These are phyloP conservation scores for Serrognathus titanus DNA, from an alignment of 2,888 invertebrate genomes.

Conservation along the genomic window DNA sequence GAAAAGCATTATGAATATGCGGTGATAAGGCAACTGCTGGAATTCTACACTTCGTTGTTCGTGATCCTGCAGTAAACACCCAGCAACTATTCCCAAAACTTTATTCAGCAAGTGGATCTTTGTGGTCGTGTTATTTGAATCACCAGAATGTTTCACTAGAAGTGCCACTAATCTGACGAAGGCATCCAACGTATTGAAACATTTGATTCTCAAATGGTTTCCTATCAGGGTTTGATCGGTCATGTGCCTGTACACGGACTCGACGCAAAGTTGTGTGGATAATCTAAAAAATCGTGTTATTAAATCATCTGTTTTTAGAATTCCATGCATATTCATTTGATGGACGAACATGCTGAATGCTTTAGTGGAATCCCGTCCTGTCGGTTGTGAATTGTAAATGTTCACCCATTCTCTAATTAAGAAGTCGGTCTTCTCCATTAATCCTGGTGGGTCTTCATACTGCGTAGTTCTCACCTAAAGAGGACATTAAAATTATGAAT, in stretches of 20 bases:
- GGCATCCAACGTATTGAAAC: conserved; percentile 93
- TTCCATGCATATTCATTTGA: conserved; percentile 94
- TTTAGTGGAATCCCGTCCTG: conserved; percentile 81
- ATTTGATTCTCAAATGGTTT: conserved; percentile 69
- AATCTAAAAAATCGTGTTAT: conserved; percentile 96
- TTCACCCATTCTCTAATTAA: conserved; percentile 94
- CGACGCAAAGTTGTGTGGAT: conserved; percentile 94
- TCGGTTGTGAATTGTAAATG: conserved; percentile 78
- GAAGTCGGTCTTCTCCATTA: conserved; percentile 92
- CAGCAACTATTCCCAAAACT: conserved; percentile 91
- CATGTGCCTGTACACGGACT: conserved; percentile 75
- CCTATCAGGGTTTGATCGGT: conserved; percentile 19
- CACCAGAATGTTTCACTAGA: conserved; percentile 92
- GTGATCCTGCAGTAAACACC: conserved; percentile 93
- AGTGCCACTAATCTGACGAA: conserved; percentile 91
- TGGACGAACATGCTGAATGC: conserved; percentile 93
- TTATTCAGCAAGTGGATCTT: conserved; percentile 97
- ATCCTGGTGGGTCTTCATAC: conserved; percentile 88
- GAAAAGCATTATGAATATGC: conserved; percentile 94
- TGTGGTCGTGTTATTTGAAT: conserved; percentile 85
- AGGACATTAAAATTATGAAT: conserved; percentile 9
- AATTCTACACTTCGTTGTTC: conserved; percentile 87
- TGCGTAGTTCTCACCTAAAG: conserved; percentile 73
- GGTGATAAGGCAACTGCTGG: conserved; percentile 96
- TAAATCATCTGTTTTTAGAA: conserved; percentile 94